Conservation (phyloP, 2,113 vertebrate genomes). For the Xiphias gladius region DNA sequence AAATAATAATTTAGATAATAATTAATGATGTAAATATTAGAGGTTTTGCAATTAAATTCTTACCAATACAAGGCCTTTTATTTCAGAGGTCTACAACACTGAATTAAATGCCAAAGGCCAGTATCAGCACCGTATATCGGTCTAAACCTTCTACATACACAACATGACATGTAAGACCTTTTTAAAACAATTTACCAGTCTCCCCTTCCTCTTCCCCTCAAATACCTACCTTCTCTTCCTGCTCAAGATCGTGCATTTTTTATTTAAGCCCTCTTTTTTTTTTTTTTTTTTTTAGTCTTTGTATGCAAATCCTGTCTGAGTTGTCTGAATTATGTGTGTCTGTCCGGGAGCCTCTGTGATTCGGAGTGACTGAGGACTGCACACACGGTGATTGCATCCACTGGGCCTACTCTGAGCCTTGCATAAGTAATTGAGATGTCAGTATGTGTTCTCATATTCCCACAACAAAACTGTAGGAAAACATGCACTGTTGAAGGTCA, state of each 20-base stretch:
- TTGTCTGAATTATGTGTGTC: conserved; percentile 85
- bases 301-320: conserved; percentile 85
- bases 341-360: conserved; percentile 82
- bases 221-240: conserved; percentile 50
- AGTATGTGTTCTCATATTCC: conserved; percentile 85
- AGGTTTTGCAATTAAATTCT: too few species aligned
- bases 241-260: conserved; percentile 76
- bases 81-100: neutral
- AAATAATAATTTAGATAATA: neutral
- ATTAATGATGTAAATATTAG: neutral
- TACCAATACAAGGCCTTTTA: neutral
- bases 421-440: conserved; percentile 87
- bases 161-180: conserved; percentile 68
- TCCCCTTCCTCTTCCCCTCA: conserved; percentile 22
- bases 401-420: conserved; percentile 83
- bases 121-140: conserved; percentile 29
- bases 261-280: conserved; percentile 72
- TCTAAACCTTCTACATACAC: conserved; percentile 45
- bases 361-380: conserved; percentile 84
- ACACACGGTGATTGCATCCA: conserved; percentile 84
- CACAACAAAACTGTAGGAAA: conserved; percentile 85
- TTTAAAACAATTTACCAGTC: conserved; percentile 69
- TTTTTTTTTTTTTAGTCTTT: conserved; percentile 76
- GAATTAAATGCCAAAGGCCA: conserved; percentile 42
- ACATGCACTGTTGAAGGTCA: conserved; percentile 85